Evolutionary conservation across 1,140 invertebrate genomes (phyloP).

Genomic region (Drosophila asahinai): DNA sequence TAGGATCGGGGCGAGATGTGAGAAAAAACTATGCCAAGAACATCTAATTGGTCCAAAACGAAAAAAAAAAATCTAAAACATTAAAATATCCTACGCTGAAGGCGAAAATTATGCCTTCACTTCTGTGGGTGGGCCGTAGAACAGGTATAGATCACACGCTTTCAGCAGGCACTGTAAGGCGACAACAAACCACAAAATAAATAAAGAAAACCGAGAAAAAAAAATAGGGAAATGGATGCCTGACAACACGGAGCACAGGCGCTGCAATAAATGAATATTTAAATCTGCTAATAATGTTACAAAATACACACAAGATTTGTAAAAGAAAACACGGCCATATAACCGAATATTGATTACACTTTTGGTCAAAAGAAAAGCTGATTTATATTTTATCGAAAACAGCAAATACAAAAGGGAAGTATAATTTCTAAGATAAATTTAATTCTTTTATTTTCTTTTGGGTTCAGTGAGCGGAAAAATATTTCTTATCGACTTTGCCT

Average conservation of each 20-base stretch:
- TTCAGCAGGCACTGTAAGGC: conserved; percentile 38
- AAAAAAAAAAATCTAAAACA: conserved; percentile 42
- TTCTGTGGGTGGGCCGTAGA: conserved; percentile 38
- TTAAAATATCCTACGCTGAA: conserved; percentile 43
- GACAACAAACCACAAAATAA: conserved; percentile 62
- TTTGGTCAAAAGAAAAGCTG: not conserved
- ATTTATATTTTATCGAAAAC: not conserved
- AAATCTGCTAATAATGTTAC: conserved; percentile 55
- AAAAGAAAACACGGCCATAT: not conserved
- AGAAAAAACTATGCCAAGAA: conserved; percentile 79
- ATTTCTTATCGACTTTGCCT: conserved; percentile 7
- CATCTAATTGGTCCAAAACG: conserved; percentile 70
- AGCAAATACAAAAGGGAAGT: not conserved
- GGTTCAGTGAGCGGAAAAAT: not conserved
- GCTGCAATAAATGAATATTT: conserved; percentile 69
- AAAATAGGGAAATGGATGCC: conserved; percentile 50
- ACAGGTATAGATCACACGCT: conserved; percentile 40
- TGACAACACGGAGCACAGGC: conserved; percentile 33
- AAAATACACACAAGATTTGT: conserved; percentile 18
- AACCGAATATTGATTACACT: conserved; percentile 4
- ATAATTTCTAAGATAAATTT: not conserved
- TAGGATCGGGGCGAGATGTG: conserved; percentile 47
- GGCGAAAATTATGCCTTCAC: conserved; percentile 20
- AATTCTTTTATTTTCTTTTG: not conserved
- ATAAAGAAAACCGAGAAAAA: conserved; percentile 24